Evolutionary conservation across 1,140 invertebrate species (phyloP), one percentile per base, ranked within the genome.

Genomic region (Pachyrhynchus sulphureomaculatus): DNA sequence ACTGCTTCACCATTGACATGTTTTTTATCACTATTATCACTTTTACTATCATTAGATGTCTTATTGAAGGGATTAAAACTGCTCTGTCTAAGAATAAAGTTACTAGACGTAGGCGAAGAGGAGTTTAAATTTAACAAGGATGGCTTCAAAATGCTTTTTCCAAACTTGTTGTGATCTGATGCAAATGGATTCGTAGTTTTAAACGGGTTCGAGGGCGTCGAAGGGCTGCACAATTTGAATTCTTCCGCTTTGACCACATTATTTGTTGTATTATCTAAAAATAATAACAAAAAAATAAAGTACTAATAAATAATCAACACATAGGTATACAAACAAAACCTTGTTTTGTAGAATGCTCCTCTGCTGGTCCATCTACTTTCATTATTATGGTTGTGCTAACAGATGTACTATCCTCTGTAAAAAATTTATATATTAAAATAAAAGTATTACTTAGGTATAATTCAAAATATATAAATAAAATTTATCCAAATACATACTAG

Each of bases 31-130:
- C 64, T 48, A 59, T 51, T 58, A 32, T 65, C 55, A 53, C 36
- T 63, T 47, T 53, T 39, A 33, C 49, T 64, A 42, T 68, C 64
- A 41, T 66, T 49, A 32, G 64, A 60, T 21, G 58, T n/a, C 8
- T 53, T 60, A 36, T 65, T 72, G 10, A 74, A 70, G 1, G 74
- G 69, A 62, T 73, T 76, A 29, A 75, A 65, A 33, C 61, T 70
- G 59, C 69, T 72, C n/a, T 70, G 70, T 52, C 70, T 74, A 34
- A 75, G 54, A 44, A 68, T 23, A 44, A 62, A 54, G 13, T 41
- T 67, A 53, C 58, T 62, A 13, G 53, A 44, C 10, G 39, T 44
- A 29, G 58, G 24, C 39, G 41, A 18, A 29, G 33, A 37, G 15
- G 49, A 62, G 32, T 65, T 69, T 17, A 72, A 24, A 53, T 62